A percentile compares a stretch with the other conserved stretches of the same genome.
These are phyloP conservation scores for Chymomyza costata DNA, from an alignment of 1,140 invertebrate species.

Conservation along the genomic window DNA sequence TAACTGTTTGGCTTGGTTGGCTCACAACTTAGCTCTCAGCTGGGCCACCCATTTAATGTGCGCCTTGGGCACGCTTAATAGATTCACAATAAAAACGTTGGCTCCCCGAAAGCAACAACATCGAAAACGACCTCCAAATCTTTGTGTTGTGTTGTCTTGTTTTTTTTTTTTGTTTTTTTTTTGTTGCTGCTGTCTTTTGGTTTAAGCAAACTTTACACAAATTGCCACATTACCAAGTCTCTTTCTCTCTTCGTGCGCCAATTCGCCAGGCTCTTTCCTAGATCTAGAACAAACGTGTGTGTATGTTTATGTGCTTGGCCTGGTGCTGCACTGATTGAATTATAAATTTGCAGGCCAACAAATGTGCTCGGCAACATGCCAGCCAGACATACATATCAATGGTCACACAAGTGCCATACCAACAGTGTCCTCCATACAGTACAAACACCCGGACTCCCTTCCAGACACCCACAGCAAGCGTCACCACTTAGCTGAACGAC, in stretches of 20 bases:
- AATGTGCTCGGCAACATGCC: conserved; percentile 33
- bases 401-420: conserved; percentile 3
- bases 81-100: conserved; percentile 71
- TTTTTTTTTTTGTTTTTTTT: no score
- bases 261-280: no score
- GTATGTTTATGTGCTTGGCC: conserved; percentile 21
- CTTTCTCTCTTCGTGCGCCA: conserved; percentile 31
- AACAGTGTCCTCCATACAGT: neutral
- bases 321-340: conserved; percentile 62
- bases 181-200: no score
- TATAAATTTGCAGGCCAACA: conserved; percentile 68
- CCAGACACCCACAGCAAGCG: conserved; percentile 31
- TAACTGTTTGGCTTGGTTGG: no score
- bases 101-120: conserved; percentile 10
- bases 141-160: no score
- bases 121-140: no score
- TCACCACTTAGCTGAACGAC: neutral
- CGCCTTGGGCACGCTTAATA: conserved; percentile 68
- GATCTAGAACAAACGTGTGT: no score
- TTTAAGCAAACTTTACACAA: conserved; percentile 39
- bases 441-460: conserved; percentile 12
- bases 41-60: conserved; percentile 49
- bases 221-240: conserved; percentile 68
- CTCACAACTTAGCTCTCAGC: no score
- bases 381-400: conserved; percentile 56